These are phyloP conservation scores for Synergus umbraculus DNA, from an alignment of 2,888 invertebrate species.

Conservation along the genomic window DNA sequence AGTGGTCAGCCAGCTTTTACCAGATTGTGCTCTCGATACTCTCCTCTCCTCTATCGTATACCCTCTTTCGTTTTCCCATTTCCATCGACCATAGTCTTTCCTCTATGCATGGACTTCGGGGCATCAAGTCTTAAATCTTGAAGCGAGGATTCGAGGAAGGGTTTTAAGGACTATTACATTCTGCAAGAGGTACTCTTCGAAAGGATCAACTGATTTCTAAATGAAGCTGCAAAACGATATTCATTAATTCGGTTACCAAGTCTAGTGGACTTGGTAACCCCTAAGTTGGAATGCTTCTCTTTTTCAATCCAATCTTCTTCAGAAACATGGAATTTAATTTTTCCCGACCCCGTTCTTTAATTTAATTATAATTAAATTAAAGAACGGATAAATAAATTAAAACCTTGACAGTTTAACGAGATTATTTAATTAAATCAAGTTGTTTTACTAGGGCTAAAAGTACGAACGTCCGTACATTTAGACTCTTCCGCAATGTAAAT, in stretches of 20 bases:
- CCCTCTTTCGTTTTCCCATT: constrained; percentile 51
- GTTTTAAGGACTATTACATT: constrained; percentile 17
- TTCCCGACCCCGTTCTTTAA: no score
- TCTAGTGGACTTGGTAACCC: background rate
- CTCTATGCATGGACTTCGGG: constrained; percentile 29
- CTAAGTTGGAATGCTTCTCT: no score
- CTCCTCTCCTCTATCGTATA: constrained; percentile 46
- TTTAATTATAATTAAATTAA: no score
- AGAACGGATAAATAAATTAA: no score
- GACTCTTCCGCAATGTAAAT: no score
- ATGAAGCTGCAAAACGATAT: background rate
- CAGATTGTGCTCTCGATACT: constrained; percentile 71
- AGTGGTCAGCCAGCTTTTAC: constrained; percentile 71
- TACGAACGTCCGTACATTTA: no score
- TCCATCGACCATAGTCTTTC: constrained; percentile 43
- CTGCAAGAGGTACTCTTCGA: background rate
- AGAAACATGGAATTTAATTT: no score
- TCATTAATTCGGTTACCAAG: background rate
- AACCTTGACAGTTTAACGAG: no score
- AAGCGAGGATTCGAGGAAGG: no score
- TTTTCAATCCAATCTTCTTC: no score
- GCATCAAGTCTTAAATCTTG: constrained; percentile 21
- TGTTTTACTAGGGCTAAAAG: no score
- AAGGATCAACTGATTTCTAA: constrained; percentile 19
- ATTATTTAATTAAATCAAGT: no score